A percentile compares a stretch with the other conserved stretches of the same genome.
Conservation (phyloP, 2,113 vertebrate genomes). For the Ceratotherium simum region DNA sequence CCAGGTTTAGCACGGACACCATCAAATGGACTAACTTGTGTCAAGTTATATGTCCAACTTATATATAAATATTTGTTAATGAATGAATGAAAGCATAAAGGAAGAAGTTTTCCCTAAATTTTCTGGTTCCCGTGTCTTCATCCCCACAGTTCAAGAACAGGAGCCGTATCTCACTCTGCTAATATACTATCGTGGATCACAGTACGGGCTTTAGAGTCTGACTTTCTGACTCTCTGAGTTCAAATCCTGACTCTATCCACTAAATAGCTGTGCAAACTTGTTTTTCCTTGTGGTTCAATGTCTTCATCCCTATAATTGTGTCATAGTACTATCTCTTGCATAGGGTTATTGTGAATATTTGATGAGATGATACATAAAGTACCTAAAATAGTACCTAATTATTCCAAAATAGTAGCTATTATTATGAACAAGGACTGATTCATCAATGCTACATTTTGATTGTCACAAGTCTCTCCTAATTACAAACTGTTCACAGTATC, state of each 20-base stretch:
- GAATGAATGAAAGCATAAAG: neutral
- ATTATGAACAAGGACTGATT: neutral
- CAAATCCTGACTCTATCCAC: neutral
- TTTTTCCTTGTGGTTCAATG: neutral
- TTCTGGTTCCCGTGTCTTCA: neutral
- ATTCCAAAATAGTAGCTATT: neutral
- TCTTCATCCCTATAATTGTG: neutral
- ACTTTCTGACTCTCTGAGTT: neutral
- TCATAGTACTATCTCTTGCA: neutral
- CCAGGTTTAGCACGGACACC: neutral
- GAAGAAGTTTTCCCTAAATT: neutral
- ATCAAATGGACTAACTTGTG: neutral
- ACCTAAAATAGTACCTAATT: neutral
- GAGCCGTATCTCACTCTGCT: neutral
- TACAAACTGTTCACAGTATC: conserved; percentile 38
- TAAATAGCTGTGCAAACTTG: neutral
- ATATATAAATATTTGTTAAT: neutral
- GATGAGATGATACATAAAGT: neutral
- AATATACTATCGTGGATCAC: neutral
- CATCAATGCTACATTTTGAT: conserved; percentile 7
- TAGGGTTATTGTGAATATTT: neutral
- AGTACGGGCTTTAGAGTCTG: neutral
- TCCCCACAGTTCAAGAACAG: neutral
- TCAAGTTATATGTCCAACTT: neutral
- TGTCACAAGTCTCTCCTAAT: neutral